Evolutionary conservation across 1,140 invertebrate species (phyloP).

Genomic region (Microplitis mediator): DNA sequence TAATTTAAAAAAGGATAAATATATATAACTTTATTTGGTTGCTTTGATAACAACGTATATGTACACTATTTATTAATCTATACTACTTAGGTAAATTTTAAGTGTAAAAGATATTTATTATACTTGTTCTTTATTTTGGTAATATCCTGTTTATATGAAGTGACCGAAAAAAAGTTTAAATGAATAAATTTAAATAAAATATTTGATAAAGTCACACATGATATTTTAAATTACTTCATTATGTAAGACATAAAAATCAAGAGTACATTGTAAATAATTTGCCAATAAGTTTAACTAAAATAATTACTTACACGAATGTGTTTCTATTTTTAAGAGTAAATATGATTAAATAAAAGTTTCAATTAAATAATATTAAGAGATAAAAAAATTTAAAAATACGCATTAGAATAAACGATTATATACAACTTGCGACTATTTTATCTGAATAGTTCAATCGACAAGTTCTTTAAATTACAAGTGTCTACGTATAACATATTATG

Average conservation of each 20-base stretch:
- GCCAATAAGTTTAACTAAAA: constrained; percentile 29
- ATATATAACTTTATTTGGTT: constrained; percentile 39
- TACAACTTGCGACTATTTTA: too few relatives aligned
- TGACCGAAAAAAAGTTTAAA: constrained; percentile 28
- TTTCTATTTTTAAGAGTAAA: constrained; percentile 31
- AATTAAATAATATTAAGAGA: too few relatives aligned
- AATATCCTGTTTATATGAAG: constrained; percentile 32
- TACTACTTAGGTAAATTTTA: constrained; percentile 47
- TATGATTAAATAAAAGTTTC: not conserved
- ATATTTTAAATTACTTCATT: not conserved
- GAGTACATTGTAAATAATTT: constrained; percentile 25
- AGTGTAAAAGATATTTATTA: constrained; percentile 52
- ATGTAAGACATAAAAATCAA: not conserved
- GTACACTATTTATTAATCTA: constrained; percentile 49
- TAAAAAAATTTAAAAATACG: too few relatives aligned
- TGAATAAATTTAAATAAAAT: constrained; percentile 2
- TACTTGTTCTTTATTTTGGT: constrained; percentile 52
- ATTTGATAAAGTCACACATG: not conserved
- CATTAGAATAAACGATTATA: too few relatives aligned
- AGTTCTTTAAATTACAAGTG: too few relatives aligned
- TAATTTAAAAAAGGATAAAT: constrained; percentile 35
- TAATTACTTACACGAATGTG: constrained; percentile 15
- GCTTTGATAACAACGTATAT: constrained; percentile 44
- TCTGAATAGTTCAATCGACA: too few relatives aligned
- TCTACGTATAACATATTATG: too few relatives aligned